A percentile compares a stretch with the other conserved stretches of the same genome.
These are phyloP conservation scores for Netelia virgata DNA, from an alignment of 2,888 invertebrate species.

Conservation along the genomic window DNA sequence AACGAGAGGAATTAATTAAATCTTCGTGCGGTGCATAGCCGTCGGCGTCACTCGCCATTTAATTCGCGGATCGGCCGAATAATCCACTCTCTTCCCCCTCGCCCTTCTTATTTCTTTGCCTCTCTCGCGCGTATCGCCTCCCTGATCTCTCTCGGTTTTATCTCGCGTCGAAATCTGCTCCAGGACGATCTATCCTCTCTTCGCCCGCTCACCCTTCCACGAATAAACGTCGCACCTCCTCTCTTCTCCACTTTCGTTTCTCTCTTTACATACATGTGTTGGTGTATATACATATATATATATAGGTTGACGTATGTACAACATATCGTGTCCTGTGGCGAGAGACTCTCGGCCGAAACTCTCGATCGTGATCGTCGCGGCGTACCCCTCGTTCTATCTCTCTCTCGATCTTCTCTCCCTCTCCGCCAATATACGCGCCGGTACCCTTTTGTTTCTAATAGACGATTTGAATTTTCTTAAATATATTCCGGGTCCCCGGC, in stretches of 20 bases:
- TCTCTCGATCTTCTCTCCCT: constrained; percentile 62
- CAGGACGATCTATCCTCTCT: constrained; percentile 61
- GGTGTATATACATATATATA: constrained; percentile 1
- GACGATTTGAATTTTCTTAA: constrained; percentile 81
- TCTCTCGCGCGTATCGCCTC: constrained; percentile 39
- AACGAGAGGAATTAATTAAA: constrained; percentile 43
- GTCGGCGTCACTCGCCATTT: constrained; percentile 48
- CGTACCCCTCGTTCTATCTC: constrained; percentile 56
- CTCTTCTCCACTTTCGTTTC: constrained; percentile 54
- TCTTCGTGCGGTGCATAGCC: constrained; percentile 34
- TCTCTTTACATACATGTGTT: background rate
- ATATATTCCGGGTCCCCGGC: constrained; percentile 76
- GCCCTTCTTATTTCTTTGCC: constrained; percentile 4
- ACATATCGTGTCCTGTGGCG: constrained; percentile 26
- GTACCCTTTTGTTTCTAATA: constrained; percentile 78
- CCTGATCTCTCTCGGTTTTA: constrained; percentile 58
- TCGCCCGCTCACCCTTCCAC: constrained; percentile 71
- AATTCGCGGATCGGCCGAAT: constrained; percentile 65
- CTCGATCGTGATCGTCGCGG: constrained; percentile 52
- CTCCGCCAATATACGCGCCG: constrained; percentile 72
- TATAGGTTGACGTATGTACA: constrained; percentile 33
- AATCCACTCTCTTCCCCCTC: constrained; percentile 24
- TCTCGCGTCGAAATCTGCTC: constrained; percentile 79
- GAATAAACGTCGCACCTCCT: constrained; percentile 69
- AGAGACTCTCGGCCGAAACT: constrained; percentile 2